Evolutionary conservation across 2,888 invertebrate genomes (phyloP).

Genomic region (Drosophila prolongata): DNA sequence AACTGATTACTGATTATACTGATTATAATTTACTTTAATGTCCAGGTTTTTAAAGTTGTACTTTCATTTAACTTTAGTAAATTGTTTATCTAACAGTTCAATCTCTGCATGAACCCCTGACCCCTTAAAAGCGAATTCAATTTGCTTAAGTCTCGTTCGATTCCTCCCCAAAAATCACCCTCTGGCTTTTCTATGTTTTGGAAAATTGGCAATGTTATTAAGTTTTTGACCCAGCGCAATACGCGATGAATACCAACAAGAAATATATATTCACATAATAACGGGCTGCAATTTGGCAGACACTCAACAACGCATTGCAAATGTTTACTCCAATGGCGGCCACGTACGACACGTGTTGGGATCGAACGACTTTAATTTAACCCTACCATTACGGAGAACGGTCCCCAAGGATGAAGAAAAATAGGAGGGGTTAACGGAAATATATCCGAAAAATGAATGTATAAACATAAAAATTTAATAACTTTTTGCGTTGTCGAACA

Average conservation of each 20-base stretch:
- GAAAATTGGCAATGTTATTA: constrained; percentile 52
- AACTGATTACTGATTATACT: no score
- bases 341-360: constrained; percentile 67
- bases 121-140: constrained; percentile 20
- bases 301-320: constrained; percentile 67
- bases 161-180: constrained; percentile 19
- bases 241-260: constrained; percentile 28
- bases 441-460: constrained; percentile 11
- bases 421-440: constrained; percentile 16
- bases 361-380: constrained; percentile 30
- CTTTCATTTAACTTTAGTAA: constrained; percentile 1
- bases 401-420: constrained; percentile 21
- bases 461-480: constrained; percentile 72
- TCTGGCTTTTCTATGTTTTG: constrained; percentile 30
- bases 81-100: not conserved
- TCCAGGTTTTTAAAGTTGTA: not conserved
- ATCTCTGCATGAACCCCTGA: constrained; percentile 9
- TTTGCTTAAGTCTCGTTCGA: constrained; percentile 24
- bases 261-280: constrained; percentile 14
- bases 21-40: no score
- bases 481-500: constrained; percentile 62
- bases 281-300: constrained; percentile 57
- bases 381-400: constrained; percentile 29
- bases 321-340: constrained; percentile 68
- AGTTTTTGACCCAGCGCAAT: constrained; percentile 49